A percentile compares a stretch with the other conserved stretches of the same genome.
Evolutionary conservation across 2,888 invertebrate species (phyloP).

Genomic region (Plemyria rubiginata): DNA sequence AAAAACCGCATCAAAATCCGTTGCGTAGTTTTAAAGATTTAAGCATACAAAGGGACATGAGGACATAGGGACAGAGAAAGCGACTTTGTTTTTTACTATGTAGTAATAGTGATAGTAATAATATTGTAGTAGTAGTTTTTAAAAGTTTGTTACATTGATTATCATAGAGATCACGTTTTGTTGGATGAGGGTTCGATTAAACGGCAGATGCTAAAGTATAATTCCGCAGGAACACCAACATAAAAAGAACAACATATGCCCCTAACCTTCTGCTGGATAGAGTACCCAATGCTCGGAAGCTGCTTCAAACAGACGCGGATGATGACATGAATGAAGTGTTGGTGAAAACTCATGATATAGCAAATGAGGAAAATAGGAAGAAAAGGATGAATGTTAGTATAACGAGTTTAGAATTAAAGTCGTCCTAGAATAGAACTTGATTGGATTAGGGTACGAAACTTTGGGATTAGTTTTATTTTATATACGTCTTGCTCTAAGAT

Average conservation of each 20-base stretch:
- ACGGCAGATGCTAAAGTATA: neutral
- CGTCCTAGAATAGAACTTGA: neutral
- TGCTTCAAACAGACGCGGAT: conserved; percentile 60
- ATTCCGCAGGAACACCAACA: conserved; percentile 40
- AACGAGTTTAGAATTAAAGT: neutral
- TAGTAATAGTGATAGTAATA: too few species aligned
- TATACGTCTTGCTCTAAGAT: too few species aligned
- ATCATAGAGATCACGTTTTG: too few species aligned
- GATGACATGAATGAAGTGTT: conserved; percentile 61
- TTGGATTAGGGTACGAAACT: neutral
- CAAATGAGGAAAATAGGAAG: conserved; percentile 51
- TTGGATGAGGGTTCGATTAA: neutral
- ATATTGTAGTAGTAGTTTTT: too few species aligned
- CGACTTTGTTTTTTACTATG: too few species aligned
- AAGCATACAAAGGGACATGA: too few species aligned
- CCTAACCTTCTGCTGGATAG: conserved; percentile 20
- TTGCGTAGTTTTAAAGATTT: too few species aligned
- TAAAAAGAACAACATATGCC: conserved; percentile 8
- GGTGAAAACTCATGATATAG: conserved; percentile 53
- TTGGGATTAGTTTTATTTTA: too few species aligned
- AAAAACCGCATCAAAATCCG: too few species aligned
- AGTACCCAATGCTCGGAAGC: conserved; percentile 49
- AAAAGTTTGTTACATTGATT: too few species aligned
- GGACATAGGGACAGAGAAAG: too few species aligned
- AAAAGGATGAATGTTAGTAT: conserved; percentile 47